Evolutionary conservation across 2,888 invertebrate genomes (phyloP), one percentile per base, ranked within the genome.

Genomic region (Scaptomyza caliginosa): DNA sequence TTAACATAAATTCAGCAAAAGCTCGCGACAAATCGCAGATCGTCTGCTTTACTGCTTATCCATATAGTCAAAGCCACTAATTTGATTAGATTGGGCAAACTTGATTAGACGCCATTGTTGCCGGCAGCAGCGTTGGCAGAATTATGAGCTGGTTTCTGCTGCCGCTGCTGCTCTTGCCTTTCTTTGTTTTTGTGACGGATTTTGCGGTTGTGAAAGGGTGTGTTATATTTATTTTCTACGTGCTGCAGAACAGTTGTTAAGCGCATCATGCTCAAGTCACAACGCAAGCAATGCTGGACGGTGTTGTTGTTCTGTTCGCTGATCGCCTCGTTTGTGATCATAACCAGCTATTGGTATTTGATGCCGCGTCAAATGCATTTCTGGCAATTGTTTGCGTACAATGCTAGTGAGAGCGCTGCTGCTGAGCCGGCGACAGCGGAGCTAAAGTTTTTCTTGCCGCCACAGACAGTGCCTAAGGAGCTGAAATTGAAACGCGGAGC

Each of bases 71-170:
- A 21, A 36, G 16, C 32, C 55, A 56, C 66, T 82, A 79, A 86
- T 77, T 71, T 74, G 72, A 83, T 81, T 81, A 80, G 77, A 77
- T 81, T 67, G 60, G 63, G 39, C 52, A 77, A 82, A 69, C 46
- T 57, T 60, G 69, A 77, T 81, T 57, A 70, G 67, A 28, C 32
- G 63, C 56, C 42, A 51, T 38, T 26, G 28, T 34, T 3, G 30
- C n/a, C 5, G n/a, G 6, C 32, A 3, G 2, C 32, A 13, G 32
- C 32, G 32, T 5, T 7, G 13, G 13, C 32, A 13, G 13, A 34
- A 26, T 30, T 56, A 49, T 28, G 39, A 62, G 46, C 49, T 28
- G 28, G 10, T 48, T 52, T 34, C 34, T 10, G 40, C 38, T 38
- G 40, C 28, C 38, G 13, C 34, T 32, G n/a, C 19, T 6, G 13